Conservation (phyloP, 2,113 vertebrate genomes). For the Siniperca knerii region DNA sequence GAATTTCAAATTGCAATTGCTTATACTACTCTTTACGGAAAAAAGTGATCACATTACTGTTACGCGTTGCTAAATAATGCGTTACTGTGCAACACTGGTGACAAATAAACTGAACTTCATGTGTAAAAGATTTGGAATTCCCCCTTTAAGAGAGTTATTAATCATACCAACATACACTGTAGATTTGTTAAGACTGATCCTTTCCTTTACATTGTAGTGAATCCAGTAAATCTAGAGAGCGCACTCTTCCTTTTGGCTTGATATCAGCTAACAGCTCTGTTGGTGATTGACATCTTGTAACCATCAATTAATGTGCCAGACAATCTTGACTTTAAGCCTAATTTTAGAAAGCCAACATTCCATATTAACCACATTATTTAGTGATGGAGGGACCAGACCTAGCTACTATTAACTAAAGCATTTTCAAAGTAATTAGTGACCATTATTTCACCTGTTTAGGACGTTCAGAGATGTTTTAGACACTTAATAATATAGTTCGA, state of each 20-base stretch:
- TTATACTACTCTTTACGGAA: neutral
- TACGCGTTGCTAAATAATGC: neutral
- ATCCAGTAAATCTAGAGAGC: slow-evolving; percentile 11
- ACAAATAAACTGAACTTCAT: neutral
- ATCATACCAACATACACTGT: neutral
- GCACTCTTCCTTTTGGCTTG: slow-evolving; percentile 36
- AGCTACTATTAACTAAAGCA: neutral
- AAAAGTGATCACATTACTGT: neutral
- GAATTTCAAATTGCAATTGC: neutral
- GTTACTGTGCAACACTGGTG: neutral
- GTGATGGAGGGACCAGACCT: neutral
- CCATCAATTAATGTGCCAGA: neutral
- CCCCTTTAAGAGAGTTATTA: neutral
- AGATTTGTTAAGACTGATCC: neutral
- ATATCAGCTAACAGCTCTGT: slow-evolving; percentile 36
- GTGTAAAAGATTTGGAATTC: neutral
- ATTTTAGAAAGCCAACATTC: neutral
- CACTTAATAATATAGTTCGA: neutral
- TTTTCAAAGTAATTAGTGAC: neutral
- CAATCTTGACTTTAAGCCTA: neutral
- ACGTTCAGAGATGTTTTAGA: neutral
- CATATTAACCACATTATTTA: neutral
- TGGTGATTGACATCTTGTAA: neutral
- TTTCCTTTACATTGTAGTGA: slow-evolving; percentile 16
- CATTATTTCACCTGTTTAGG: neutral